Evolutionary conservation across 2,797 vertebrate species (phyloP).

Genomic region (Lycodopsis pacificus): DNA sequence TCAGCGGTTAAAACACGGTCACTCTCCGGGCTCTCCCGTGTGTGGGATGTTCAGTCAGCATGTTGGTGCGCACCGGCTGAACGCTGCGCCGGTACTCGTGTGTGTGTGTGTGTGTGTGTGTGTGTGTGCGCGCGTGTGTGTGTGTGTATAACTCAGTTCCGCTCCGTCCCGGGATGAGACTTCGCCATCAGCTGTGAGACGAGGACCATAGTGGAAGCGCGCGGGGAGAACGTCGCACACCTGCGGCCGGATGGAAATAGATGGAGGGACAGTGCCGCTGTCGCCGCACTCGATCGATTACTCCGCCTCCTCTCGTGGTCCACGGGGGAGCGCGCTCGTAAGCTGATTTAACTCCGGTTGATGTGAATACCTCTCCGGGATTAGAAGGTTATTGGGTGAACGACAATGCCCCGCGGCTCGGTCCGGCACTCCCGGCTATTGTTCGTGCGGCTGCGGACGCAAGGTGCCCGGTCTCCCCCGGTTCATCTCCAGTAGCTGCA

Average conservation of each 20-base stretch:
- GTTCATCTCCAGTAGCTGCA: conserved; percentile 61
- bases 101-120: too few relatives aligned
- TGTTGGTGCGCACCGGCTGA: conserved; percentile 49
- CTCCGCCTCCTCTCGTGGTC: conserved; percentile 69
- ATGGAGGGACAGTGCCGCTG: conserved; percentile 62
- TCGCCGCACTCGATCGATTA: conserved; percentile 43
- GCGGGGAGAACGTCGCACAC: conserved; percentile 56
- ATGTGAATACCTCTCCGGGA: conserved; percentile 76
- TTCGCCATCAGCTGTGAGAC: conserved; percentile 31
- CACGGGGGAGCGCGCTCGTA: conserved; percentile 71
- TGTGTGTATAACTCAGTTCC: conserved; percentile 4
- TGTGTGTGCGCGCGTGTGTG: background rate
- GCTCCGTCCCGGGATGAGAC: conserved; percentile 60
- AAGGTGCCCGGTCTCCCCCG: conserved; percentile 59
- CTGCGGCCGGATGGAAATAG: conserved; percentile 63
- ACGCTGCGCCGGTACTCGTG: conserved; percentile 18
- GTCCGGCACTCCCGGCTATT: conserved; percentile 72
- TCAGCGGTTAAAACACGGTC: conserved; percentile 67
- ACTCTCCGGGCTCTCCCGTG: conserved; percentile 31
- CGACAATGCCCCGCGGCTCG: conserved; percentile 75
- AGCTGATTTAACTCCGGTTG: conserved; percentile 71
- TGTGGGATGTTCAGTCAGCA: conserved; percentile 57
- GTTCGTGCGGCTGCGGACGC: conserved; percentile 70
- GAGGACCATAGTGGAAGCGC: background rate
- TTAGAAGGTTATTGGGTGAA: conserved; percentile 71